Evolutionary conservation across 1,140 invertebrate genomes (phyloP), one percentile per base, ranked within the genome.

Genomic region (Aphidius ervi): DNA sequence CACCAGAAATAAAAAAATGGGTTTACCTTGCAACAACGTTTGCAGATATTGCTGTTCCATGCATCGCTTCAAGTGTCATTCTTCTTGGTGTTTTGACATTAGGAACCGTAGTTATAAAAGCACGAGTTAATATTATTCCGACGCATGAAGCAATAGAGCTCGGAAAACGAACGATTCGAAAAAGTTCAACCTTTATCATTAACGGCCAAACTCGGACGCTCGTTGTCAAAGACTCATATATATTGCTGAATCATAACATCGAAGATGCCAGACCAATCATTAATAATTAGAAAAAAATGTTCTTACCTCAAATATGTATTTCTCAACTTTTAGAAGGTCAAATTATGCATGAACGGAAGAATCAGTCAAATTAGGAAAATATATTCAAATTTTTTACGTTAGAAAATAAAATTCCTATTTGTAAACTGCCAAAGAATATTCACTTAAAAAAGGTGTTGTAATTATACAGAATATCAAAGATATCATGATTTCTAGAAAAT

Each of bases 11-110:
- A 40, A 83, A 85, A 65, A 81, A 87, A 31, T 91, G 87, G 87
- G 82, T 92, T 3, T 93, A 88, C 70, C 66, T 92, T 9, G 87
- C 87, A 23, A 92, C 90, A 6, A 88, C 88, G 0, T 85, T 92
- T 63, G 85, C 84, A 3, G 88, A 89, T 6, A 73, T 86, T 9
- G 83, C 85, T 8, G 86, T 83, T 40, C 89, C 89, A 1, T 69
- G 87, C 9, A 74, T 89, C 50, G 85, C 86, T 0, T 92, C 91
- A 68, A 84, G 88, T 41, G 81, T 87, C 67, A 89, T 91, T 68
- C 73, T 87, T 63, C 74, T 86, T 64, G 90, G 91, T 4, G 73
- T 85, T 6, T 76, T 82, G 53, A 81, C 85, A 9, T 78, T 92
- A 6, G 75, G 86, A 1, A 81, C 81, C 0, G 82, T 88, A 7